phyloP scores from a whole-genome alignment of 2,113 vertebrate genomes.

The Chinchilla lanigera region DNA sequence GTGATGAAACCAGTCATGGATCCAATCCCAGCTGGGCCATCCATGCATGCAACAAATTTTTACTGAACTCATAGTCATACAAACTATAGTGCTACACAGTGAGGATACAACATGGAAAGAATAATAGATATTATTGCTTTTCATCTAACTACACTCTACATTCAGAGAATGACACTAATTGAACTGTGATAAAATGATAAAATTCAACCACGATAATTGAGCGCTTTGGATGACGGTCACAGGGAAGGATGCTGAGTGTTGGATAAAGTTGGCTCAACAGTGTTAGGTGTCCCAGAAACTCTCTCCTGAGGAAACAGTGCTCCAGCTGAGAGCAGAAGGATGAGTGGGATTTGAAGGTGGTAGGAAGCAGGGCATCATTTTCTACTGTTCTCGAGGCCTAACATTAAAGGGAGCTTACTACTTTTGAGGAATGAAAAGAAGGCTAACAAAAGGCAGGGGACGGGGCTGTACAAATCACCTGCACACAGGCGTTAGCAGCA shows the following conservation, averaged over 20 bases:
- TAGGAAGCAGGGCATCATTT: background rate
- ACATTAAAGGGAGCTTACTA: background rate
- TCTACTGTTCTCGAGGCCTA: background rate
- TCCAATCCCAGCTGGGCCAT: background rate
- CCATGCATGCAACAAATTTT: background rate
- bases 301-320: background rate
- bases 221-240: background rate
- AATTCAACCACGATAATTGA: conserved; percentile 30
- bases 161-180: conserved; percentile 40
- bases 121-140: background rate
- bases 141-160: background rate
- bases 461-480: background rate
- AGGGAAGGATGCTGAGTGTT: background rate
- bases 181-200: conserved; percentile 30
- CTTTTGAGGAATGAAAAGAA: background rate
- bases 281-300: background rate
- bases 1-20: background rate
- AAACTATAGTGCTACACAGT: background rate
- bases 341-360: background rate
- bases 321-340: background rate
- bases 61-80: background rate
- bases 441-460: background rate
- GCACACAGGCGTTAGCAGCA: background rate
- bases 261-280: background rate
- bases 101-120: background rate